Percentiles rank a stretch among this genome's conserved stretches.
These are phyloP conservation scores for Euplexia lucipara DNA, from an alignment of 2,888 invertebrate genomes.

Conservation along the genomic window DNA sequence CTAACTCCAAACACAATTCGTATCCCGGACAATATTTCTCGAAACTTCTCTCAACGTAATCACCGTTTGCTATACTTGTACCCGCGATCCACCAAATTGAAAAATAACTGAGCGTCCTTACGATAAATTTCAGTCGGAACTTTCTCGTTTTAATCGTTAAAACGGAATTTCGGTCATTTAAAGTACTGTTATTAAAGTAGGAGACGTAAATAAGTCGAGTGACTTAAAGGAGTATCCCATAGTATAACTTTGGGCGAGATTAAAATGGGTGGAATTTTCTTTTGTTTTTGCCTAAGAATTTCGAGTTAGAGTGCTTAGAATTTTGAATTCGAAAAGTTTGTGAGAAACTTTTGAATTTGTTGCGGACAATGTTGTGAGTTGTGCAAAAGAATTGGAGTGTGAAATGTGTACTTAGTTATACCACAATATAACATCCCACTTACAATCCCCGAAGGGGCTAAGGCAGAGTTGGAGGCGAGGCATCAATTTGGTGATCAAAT, in stretches of 20 bases:
- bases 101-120: conserved; percentile 87
- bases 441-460: too few species aligned
- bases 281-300: conserved; percentile 56
- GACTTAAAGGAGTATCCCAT: conserved; percentile 55
- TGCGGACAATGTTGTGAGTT: conserved; percentile 12
- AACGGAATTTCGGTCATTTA: conserved; percentile 79
- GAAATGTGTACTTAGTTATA: not conserved
- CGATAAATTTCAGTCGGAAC: conserved; percentile 80
- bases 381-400: conserved; percentile 23
- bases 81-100: conserved; percentile 85
- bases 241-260: conserved; percentile 58
- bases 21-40: conserved; percentile 68
- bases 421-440: too few species aligned
- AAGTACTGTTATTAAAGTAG: conserved; percentile 76
- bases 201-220: conserved; percentile 71
- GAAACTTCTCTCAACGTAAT: conserved; percentile 79
- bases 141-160: conserved; percentile 78
- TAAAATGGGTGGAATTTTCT: conserved; percentile 60
- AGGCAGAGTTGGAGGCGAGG: too few species aligned
- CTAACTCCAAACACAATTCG: conserved; percentile 49
- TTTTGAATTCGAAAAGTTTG: conserved; percentile 33
- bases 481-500: too few species aligned
- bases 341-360: conserved; percentile 25
- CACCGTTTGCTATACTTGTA: conserved; percentile 79
- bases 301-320: conserved; percentile 33